phyloP scores from a whole-genome alignment of 2,113 vertebrate genomes.

The Phylloscopus trochiloides region DNA sequence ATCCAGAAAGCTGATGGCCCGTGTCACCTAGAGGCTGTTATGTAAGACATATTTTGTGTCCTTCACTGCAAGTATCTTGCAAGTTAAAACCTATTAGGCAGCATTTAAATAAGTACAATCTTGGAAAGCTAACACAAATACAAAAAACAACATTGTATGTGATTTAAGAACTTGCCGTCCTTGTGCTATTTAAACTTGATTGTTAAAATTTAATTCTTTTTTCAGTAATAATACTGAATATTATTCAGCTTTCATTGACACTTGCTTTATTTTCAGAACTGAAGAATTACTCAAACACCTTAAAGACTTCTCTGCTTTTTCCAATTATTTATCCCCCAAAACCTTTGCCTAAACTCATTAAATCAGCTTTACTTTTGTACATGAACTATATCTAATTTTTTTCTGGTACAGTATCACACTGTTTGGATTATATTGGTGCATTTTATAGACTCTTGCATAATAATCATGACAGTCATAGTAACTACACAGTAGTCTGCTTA shows the following conservation, averaged over 20 bases:
- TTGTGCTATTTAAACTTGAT: background rate
- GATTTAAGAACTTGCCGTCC: background rate
- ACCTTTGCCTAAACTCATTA: background rate
- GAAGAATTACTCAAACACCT: background rate
- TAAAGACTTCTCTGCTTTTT: background rate
- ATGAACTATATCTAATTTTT: background rate
- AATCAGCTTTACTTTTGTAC: background rate
- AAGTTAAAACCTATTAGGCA: background rate
- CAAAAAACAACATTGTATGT: background rate
- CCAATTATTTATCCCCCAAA: background rate
- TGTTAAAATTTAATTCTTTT: background rate
- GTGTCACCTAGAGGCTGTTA: slow-evolving; percentile 72
- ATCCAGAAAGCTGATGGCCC: slow-evolving; percentile 66
- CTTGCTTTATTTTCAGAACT: background rate
- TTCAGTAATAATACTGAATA: background rate
- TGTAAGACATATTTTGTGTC: slow-evolving; percentile 66
- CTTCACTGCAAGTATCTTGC: background rate
- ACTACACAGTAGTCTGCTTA: background rate
- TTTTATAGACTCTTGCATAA: background rate
- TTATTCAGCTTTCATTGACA: background rate
- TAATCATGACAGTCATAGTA: background rate
- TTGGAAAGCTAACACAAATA: background rate
- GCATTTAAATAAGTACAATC: background rate
- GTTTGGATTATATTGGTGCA: background rate
- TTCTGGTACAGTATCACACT: background rate